A percentile compares a stretch with the other conserved stretches of the same genome.
Conservation (phyloP, 1,140 invertebrate genomes). For the Pseudoatta argentina region DNA sequence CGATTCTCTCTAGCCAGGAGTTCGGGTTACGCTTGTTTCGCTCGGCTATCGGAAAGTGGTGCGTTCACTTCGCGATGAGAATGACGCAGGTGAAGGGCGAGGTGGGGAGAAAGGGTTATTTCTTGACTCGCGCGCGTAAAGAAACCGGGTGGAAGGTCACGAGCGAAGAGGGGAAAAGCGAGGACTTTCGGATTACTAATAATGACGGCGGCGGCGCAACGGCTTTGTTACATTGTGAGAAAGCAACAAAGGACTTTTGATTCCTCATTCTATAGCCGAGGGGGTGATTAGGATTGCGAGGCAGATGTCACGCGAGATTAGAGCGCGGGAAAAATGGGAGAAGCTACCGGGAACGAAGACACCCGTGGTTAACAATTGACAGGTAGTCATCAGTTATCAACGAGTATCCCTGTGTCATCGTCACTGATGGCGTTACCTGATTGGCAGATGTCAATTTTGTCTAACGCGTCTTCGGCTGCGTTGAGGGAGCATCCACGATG, state of each 20-base stretch:
- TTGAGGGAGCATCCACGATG: constrained; percentile 33
- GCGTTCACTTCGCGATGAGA: constrained; percentile 11
- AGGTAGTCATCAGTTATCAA: constrained; percentile 66
- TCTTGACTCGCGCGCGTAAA: constrained; percentile 10
- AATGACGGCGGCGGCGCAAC: constrained; percentile 48
- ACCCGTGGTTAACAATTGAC: constrained; percentile 65
- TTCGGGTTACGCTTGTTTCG: constrained; percentile 1
- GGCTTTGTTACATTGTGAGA: constrained; percentile 62
- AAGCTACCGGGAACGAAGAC: constrained; percentile 61
- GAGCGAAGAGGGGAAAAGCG: constrained; percentile 25
- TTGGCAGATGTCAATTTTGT: constrained; percentile 64
- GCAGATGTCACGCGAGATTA: constrained; percentile 64
- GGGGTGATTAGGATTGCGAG: constrained; percentile 56
- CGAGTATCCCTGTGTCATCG: constrained; percentile 72
- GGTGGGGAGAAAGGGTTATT: constrained; percentile 6
- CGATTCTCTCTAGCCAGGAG: constrained; percentile 19
- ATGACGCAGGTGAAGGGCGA: not conserved
- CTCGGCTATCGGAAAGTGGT: constrained; percentile 23
- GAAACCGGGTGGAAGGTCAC: constrained; percentile 32
- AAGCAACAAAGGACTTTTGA: constrained; percentile 60
- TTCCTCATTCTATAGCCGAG: constrained; percentile 58
- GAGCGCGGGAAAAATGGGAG: constrained; percentile 61
- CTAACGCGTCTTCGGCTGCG: constrained; percentile 30
- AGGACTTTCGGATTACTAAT: constrained; percentile 62
- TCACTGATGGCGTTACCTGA: constrained; percentile 65